Conservation (phyloP, 1,140 invertebrate species). For the Tetramorium parvispinum region DNA sequence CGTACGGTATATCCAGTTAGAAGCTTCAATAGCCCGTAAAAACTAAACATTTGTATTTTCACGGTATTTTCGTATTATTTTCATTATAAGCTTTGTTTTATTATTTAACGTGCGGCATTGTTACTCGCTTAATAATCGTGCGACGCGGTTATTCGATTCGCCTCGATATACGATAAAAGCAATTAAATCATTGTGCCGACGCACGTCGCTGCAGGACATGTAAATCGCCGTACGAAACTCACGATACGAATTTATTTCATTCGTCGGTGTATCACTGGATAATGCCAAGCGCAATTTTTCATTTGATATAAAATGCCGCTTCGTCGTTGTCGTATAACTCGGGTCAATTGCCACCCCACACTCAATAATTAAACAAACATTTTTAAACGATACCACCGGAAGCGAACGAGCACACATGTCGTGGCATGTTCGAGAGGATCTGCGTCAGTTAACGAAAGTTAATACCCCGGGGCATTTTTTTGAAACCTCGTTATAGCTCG, state of each 20-base stretch:
- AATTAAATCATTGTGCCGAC: slow-evolving; percentile 35
- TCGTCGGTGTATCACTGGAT: neutral
- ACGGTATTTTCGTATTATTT: neutral
- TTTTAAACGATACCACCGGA: slow-evolving; percentile 33
- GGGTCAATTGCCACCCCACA: neutral
- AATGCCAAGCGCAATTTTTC: neutral
- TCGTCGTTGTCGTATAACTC: neutral
- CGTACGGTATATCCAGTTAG: neutral
- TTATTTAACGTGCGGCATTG: neutral
- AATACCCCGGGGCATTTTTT: neutral
- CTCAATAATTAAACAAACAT: slow-evolving; percentile 43
- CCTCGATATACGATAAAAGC: slow-evolving; percentile 9
- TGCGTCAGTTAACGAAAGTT: slow-evolving; percentile 36
- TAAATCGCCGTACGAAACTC: neutral
- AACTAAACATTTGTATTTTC: neutral
- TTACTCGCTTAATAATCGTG: slow-evolving; percentile 6
- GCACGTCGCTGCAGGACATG: neutral
- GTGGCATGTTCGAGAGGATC: neutral
- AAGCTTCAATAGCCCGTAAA: neutral
- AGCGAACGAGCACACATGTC: neutral
- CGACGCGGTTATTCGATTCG: slow-evolving; percentile 32
- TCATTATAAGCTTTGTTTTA: slow-evolving; percentile 17
- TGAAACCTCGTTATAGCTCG: slow-evolving; percentile 22
- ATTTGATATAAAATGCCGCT: slow-evolving; percentile 7
- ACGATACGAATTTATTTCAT: slow-evolving; percentile 9